A percentile compares a stretch with the other conserved stretches of the same genome.
Evolutionary conservation across 1,140 invertebrate genomes (phyloP).

Genomic region (Listronotus oregonensis): DNA sequence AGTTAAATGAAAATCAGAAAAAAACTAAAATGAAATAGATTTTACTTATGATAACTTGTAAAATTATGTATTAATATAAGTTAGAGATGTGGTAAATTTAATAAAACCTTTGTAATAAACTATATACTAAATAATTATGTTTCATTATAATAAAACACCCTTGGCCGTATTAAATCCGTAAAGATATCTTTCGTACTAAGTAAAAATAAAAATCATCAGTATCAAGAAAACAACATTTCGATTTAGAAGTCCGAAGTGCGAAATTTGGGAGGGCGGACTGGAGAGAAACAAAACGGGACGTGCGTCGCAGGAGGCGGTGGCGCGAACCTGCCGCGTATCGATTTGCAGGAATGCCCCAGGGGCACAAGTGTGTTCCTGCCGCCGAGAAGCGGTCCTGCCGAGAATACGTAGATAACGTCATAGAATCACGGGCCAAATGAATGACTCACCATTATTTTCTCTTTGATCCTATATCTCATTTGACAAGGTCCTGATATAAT

Average conservation of each 20-base stretch:
- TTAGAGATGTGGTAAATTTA: no score
- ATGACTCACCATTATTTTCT: slow-evolving; percentile 26
- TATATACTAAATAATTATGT: no score
- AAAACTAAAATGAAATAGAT: no score
- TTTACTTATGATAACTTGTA: no score
- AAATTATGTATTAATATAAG: no score
- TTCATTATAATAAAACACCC: no score
- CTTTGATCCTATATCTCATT: not conserved
- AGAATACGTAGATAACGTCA: slow-evolving; percentile 28
- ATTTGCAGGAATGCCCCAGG: slow-evolving; percentile 34
- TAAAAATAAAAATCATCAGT: no score
- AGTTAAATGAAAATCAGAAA: no score
- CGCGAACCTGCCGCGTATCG: slow-evolving; percentile 34
- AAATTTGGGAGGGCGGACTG: slow-evolving; percentile 11
- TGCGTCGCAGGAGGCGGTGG: slow-evolving; percentile 7
- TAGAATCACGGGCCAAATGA: slow-evolving; percentile 24
- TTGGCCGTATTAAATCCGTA: no score
- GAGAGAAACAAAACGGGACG: slow-evolving; percentile 21
- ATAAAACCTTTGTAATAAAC: no score
- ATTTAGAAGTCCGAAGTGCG: slow-evolving; percentile 22
- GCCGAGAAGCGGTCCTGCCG: slow-evolving; percentile 22
- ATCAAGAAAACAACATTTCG: slow-evolving; percentile 9
- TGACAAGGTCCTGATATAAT: no score
- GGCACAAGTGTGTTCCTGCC: slow-evolving; percentile 29
- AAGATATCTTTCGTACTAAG: no score